Conservation (phyloP, 92 coral and sea anemone genomes). For the Porites evermanni region DNA sequence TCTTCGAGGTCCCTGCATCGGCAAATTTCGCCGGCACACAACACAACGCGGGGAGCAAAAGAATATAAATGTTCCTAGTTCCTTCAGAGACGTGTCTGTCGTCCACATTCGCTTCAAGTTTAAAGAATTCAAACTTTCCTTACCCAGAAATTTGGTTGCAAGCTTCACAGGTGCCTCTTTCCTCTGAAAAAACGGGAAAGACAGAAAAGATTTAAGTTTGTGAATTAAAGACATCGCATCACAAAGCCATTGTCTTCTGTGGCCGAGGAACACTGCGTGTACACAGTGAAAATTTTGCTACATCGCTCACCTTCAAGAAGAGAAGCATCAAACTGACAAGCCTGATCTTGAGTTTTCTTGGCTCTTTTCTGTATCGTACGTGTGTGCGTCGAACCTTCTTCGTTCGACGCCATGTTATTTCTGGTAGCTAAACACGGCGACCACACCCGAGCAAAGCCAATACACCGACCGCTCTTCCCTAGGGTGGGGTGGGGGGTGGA, state of each 20-base stretch:
- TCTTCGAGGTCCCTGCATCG: constrained; percentile 25
- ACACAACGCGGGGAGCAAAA: constrained; percentile 34
- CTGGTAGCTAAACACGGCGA: constrained; percentile 84
- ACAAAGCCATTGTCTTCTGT: constrained; percentile 65
- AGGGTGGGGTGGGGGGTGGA: constrained; percentile 61
- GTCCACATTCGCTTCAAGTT: not conserved
- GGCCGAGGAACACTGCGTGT: constrained; percentile 36
- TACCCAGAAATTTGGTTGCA: constrained; percentile 91
- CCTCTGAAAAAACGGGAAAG: constrained; percentile 75
- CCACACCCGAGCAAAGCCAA: constrained; percentile 92
- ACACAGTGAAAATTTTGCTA: constrained; percentile 15
- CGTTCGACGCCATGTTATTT: constrained; percentile 93
- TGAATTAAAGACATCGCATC: constrained; percentile 43
- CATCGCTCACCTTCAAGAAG: constrained; percentile 93
- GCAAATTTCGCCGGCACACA: constrained; percentile 51
- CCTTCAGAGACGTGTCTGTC: constrained; percentile 1
- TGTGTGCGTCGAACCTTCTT: constrained; percentile 91
- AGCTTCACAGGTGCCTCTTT: constrained; percentile 91
- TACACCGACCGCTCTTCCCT: constrained; percentile 36
- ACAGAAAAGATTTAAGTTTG: constrained; percentile 29
- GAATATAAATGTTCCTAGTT: not conserved
- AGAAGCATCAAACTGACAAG: constrained; percentile 99
- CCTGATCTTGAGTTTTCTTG: constrained; percentile 98
- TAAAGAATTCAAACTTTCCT: constrained; percentile 36
- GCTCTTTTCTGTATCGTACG: constrained; percentile 91